Conservation (phyloP, 35 echinoderm and acorn worm species). For the Acanthaster planci region DNA sequence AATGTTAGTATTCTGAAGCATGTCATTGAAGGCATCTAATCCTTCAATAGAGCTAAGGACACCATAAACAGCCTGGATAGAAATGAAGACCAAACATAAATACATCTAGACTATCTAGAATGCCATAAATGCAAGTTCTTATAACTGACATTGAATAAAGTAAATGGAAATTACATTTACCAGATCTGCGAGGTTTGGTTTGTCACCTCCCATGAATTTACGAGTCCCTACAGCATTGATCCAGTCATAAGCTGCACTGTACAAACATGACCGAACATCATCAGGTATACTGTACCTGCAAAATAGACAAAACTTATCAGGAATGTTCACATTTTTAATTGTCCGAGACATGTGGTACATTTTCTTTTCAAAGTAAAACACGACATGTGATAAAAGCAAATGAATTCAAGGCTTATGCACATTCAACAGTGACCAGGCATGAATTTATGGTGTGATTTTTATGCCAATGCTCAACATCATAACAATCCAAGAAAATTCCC, state of each 20-base stretch:
- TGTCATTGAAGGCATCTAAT: conserved; percentile 93
- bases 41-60: conserved; percentile 92
- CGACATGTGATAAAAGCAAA: not conserved
- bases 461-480: too few species aligned
- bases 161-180: conserved; percentile 38
- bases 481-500: too few species aligned
- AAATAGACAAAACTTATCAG: conserved; percentile 13
- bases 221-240: conserved; percentile 68
- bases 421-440: not conserved
- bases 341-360: not conserved
- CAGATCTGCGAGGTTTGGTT: conserved; percentile 93
- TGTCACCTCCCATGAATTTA: conserved; percentile 76
- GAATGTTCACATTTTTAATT: too few species aligned
- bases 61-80: conserved; percentile 83
- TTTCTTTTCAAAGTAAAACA: not conserved
- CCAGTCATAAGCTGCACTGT: conserved; percentile 91
- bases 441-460: too few species aligned
- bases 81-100: not conserved
- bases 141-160: not conserved
- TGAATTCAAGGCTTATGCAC: not conserved
- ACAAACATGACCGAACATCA: conserved; percentile 82
- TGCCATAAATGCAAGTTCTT: not conserved
- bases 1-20: conserved; percentile 76
- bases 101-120: not conserved
- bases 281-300: conserved; percentile 66